Evolutionary conservation across 2,113 vertebrate species (phyloP).

Genomic region (Saguinus imperator): DNA sequence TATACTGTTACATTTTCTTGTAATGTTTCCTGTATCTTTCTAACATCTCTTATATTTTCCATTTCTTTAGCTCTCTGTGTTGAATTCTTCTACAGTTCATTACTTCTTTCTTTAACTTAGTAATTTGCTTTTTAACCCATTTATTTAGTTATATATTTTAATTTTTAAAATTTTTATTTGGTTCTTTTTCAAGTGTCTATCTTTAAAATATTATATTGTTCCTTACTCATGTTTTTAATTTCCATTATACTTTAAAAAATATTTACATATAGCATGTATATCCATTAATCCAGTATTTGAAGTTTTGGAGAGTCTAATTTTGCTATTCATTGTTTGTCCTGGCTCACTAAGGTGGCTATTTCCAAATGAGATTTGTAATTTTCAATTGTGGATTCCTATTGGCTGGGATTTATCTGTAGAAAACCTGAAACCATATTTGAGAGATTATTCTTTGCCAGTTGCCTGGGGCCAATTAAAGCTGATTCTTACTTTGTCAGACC

Average conservation of each 20-base stretch:
- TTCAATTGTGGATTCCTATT: not conserved
- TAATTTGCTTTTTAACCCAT: not conserved
- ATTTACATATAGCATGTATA: not conserved
- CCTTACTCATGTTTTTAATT: not conserved
- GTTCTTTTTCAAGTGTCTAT: not conserved
- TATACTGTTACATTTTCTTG: not conserved
- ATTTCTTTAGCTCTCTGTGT: not conserved
- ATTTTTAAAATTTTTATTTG: not conserved
- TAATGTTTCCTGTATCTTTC: not conserved
- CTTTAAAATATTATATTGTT: not conserved
- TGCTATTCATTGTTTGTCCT: not conserved
- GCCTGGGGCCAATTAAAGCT: not conserved
- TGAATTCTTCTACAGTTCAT: not conserved
- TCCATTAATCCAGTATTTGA: not conserved
- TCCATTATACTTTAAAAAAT: not conserved
- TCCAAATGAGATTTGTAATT: not conserved
- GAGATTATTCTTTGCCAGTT: not conserved
- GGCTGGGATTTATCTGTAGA: not conserved
- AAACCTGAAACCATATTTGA: not conserved
- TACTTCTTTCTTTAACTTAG: not conserved
- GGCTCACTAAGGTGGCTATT: not conserved
- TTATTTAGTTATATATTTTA: not conserved
- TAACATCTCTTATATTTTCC: not conserved
- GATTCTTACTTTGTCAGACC: not conserved
- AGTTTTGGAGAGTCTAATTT: not conserved